Percentiles rank a stretch among this genome's conserved stretches.
Conservation (phyloP, 1,140 invertebrate genomes). For the Carcinoscorpius rotundicauda region DNA sequence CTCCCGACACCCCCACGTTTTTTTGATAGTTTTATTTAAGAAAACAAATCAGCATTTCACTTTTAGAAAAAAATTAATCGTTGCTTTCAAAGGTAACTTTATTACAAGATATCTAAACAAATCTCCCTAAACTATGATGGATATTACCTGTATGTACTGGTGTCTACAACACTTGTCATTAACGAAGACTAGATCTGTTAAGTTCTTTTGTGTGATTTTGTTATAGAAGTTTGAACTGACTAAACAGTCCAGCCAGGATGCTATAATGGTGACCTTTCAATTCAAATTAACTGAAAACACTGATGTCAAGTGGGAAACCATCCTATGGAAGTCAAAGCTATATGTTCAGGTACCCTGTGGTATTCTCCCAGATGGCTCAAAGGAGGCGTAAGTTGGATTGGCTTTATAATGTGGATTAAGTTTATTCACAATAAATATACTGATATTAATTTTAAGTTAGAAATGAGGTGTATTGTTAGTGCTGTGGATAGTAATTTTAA, state of each 20-base stretch:
- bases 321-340: slow-evolving; percentile 60
- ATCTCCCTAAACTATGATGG: no score
- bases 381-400: slow-evolving; percentile 48
- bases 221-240: slow-evolving; percentile 24
- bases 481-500: no score
- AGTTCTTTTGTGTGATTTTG: not conserved
- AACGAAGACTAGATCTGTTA: not conserved
- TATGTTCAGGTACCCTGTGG: slow-evolving; percentile 76
- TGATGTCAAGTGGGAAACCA: slow-evolving; percentile 62
- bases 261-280: slow-evolving; percentile 56
- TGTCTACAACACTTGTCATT: slow-evolving; percentile 2
- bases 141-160: slow-evolving; percentile 29
- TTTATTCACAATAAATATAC: no score
- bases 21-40: no score
- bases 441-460: no score
- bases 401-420: no score
- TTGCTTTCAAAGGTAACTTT: no score
- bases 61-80: no score
- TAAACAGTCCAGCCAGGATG: slow-evolving; percentile 29
- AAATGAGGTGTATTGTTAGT: no score
- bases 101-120: no score
- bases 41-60: no score
- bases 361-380: slow-evolving; percentile 73
- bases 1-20: no score
- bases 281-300: slow-evolving; percentile 62